Conservation (phyloP, 2,888 invertebrate genomes). For the Drosophila greeni region DNA sequence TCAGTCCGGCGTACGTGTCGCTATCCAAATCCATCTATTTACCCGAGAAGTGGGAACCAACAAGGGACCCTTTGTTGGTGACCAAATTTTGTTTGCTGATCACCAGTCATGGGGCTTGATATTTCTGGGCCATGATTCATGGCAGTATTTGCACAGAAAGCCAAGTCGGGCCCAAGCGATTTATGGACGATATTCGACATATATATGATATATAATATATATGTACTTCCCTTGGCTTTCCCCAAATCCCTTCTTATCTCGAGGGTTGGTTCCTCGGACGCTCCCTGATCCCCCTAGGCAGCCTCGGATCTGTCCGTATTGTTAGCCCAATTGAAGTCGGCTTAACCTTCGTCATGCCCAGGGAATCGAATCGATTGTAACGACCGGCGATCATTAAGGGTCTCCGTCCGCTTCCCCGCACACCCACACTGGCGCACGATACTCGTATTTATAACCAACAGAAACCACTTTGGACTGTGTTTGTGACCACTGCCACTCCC, state of each 20-base stretch:
- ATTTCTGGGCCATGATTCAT: conserved; percentile 9
- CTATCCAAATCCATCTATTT: conserved; percentile 19
- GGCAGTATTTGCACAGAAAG: not conserved
- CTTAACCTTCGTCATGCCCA: conserved; percentile 40
- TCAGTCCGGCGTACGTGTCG: conserved; percentile 16
- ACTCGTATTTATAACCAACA: conserved; percentile 41
- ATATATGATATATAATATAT: not conserved
- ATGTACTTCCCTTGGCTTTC: not conserved
- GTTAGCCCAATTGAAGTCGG: conserved; percentile 37
- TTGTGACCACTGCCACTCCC: conserved; percentile 31
- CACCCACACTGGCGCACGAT: conserved; percentile 26
- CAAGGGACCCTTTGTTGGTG: conserved; percentile 16
- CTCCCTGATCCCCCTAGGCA: not conserved
- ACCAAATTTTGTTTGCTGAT: conserved; percentile 25
- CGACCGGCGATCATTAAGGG: conserved; percentile 37
- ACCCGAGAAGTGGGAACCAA: conserved; percentile 4
- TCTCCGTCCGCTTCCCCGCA: conserved; percentile 7
- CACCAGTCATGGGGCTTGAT: conserved; percentile 17
- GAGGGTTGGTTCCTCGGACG: not conserved
- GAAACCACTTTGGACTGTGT: conserved; percentile 44
- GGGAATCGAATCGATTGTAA: conserved; percentile 42
- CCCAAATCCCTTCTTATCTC: not conserved
- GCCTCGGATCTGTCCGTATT: conserved; percentile 9
- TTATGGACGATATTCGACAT: not conserved
- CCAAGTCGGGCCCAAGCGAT: not conserved